phyloP scores from a whole-genome alignment of 1,140 invertebrate species.

The Drosophila ananassae region DNA sequence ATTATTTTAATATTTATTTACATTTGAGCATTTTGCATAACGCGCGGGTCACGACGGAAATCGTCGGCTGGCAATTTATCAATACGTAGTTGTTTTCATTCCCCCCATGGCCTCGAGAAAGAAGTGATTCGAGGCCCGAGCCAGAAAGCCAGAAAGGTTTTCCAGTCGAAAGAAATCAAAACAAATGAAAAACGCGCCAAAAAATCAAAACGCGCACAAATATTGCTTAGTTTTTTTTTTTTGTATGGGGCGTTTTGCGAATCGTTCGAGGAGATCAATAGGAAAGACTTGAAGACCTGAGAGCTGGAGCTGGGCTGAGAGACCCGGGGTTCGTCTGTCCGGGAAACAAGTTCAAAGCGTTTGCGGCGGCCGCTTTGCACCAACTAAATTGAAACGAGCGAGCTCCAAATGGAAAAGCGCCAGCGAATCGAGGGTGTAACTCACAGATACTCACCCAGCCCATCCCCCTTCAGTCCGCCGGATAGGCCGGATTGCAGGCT shows the following conservation, averaged over 20 bases:
- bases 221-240: constrained; percentile 18
- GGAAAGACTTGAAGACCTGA: constrained; percentile 41
- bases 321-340: constrained; percentile 50
- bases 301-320: constrained; percentile 30
- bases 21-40: constrained; percentile 82
- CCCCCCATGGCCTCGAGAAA: constrained; percentile 42
- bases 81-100: constrained; percentile 70
- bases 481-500: constrained; percentile 53
- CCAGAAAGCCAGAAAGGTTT: constrained; percentile 55
- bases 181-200: constrained; percentile 78
- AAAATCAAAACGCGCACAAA: constrained; percentile 79
- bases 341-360: constrained; percentile 80
- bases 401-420: constrained; percentile 67
- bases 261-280: constrained; percentile 57
- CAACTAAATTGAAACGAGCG: constrained; percentile 81
- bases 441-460: constrained; percentile 46
- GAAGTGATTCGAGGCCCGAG: constrained; percentile 15
- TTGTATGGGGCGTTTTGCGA: constrained; percentile 16
- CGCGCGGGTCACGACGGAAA: constrained; percentile 83
- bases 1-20: constrained; percentile 83
- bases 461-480: constrained; percentile 4
- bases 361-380: constrained; percentile 67
- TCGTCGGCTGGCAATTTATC: constrained; percentile 83
- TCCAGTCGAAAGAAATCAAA: constrained; percentile 43
- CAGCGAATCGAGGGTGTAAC: constrained; percentile 48